These are phyloP conservation scores for Illadopsis cleaveri DNA, from an alignment of 2,113 vertebrate species.

Conservation along the genomic window DNA sequence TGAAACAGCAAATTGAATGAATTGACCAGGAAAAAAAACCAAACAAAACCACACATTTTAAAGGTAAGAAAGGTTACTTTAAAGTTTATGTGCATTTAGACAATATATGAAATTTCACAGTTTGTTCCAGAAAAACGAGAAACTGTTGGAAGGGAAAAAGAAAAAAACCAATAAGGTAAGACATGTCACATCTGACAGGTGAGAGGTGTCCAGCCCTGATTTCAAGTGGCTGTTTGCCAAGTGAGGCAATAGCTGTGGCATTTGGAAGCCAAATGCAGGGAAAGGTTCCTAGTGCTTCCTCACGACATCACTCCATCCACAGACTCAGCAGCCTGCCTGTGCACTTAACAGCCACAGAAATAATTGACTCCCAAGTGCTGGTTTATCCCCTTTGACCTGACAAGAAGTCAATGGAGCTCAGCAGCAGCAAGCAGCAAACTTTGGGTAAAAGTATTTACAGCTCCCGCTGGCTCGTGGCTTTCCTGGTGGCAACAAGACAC, in stretches of 20 bases:
- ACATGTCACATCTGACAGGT: neutral
- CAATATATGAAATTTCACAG: neutral
- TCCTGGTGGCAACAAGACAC: neutral
- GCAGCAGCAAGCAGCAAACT: neutral
- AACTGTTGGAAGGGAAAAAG: neutral
- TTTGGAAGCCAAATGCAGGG: neutral
- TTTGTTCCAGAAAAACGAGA: neutral
- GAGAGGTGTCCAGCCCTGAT: neutral
- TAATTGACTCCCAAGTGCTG: neutral
- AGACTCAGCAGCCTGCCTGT: neutral
- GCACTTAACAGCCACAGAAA: neutral
- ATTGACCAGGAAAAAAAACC: neutral
- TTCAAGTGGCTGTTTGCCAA: neutral
- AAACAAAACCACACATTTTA: no score
- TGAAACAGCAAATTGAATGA: neutral
- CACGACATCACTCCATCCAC: neutral
- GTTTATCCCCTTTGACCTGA: neutral
- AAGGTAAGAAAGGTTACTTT: neutral
- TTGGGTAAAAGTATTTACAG: neutral
- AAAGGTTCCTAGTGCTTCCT: neutral
- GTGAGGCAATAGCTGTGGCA: neutral
- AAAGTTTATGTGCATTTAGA: neutral
- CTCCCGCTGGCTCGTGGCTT: neutral
- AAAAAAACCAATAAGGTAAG: neutral
- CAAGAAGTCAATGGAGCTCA: neutral